Conservation (phyloP, 2,888 invertebrate species). For the Lasioglossum marginatum region DNA sequence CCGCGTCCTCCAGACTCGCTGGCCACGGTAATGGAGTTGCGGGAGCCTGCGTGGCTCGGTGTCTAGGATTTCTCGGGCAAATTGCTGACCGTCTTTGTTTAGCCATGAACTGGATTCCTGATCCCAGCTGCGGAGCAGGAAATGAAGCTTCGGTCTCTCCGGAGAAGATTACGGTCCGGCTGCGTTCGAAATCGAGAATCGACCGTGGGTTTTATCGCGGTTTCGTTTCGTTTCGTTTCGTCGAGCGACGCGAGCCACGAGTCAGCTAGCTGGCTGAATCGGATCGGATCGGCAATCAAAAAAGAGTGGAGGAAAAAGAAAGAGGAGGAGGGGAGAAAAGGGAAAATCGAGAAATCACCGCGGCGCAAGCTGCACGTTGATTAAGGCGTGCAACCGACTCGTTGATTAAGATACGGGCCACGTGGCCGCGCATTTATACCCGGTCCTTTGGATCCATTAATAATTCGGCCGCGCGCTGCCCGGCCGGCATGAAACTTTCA, state of each 20-base stretch:
- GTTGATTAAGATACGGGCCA: slow-evolving; percentile 30
- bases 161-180: slow-evolving; percentile 23
- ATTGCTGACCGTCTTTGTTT: slow-evolving; percentile 49
- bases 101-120: slow-evolving; percentile 38
- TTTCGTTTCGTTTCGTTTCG: slow-evolving; percentile 14
- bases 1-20: not conserved
- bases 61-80: slow-evolving; percentile 47
- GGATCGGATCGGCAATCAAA: not conserved
- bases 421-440: slow-evolving; percentile 10
- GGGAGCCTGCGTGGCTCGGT: not conserved
- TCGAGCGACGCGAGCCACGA: not conserved
- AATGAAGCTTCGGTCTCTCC: slow-evolving; percentile 40
- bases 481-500: slow-evolving; percentile 39
- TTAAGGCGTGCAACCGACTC: not conserved
- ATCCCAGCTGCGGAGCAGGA: slow-evolving; percentile 28
- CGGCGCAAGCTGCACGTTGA: slow-evolving; percentile 3
- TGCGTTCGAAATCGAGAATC: slow-evolving; percentile 32
- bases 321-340: not conserved
- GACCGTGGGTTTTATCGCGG: slow-evolving; percentile 36
- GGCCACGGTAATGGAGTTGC: slow-evolving; percentile 34
- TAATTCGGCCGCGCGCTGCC: slow-evolving; percentile 18
- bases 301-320: not conserved
- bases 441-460: slow-evolving; percentile 30
- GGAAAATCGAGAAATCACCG: not conserved
- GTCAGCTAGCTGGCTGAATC: not conserved